Conservation (phyloP, 2,888 invertebrate genomes). For the Pristionchus fissidentatus region DNA sequence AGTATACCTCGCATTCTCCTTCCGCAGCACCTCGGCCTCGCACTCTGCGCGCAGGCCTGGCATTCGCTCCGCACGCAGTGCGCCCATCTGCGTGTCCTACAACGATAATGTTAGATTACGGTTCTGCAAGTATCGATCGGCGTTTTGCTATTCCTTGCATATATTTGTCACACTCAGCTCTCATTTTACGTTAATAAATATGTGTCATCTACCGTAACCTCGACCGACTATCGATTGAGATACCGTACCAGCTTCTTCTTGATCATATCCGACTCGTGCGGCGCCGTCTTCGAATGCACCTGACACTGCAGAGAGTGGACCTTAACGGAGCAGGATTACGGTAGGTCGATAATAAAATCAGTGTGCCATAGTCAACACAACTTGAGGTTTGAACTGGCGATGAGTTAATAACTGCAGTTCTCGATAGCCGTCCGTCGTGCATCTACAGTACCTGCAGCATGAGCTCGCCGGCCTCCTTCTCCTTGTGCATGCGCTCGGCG, state of each 20-base stretch:
- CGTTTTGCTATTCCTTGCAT: not conserved
- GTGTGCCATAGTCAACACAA: not conserved
- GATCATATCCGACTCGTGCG: conserved; percentile 78
- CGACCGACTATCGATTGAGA: not conserved
- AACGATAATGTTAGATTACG: conserved; percentile 50
- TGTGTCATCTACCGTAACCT: not conserved
- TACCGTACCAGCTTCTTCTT: conserved; percentile 78
- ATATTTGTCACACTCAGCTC: not conserved
- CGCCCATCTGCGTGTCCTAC: conserved; percentile 78
- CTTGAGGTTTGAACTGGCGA: conserved; percentile 65
- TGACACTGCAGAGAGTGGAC: conserved; percentile 75
- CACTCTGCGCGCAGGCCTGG: conserved; percentile 67
- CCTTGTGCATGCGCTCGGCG: conserved; percentile 80
- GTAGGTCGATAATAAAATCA: not conserved
- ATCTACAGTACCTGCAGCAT: conserved; percentile 78
- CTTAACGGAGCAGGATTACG: conserved; percentile 45
- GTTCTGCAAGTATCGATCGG: not conserved
- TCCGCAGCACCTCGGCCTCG: conserved; percentile 64
- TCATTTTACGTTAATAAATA: not conserved
- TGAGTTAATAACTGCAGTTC: conserved; percentile 66
- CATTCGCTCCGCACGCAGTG: conserved; percentile 68
- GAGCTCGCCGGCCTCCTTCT: conserved; percentile 82
- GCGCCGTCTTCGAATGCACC: conserved; percentile 75
- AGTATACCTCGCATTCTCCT: conserved; percentile 60
- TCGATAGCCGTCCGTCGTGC: not conserved